Base-by-base conservation (phyloP, 2,797 vertebrate genomes). In the Enteromius anoplus region DNA sequence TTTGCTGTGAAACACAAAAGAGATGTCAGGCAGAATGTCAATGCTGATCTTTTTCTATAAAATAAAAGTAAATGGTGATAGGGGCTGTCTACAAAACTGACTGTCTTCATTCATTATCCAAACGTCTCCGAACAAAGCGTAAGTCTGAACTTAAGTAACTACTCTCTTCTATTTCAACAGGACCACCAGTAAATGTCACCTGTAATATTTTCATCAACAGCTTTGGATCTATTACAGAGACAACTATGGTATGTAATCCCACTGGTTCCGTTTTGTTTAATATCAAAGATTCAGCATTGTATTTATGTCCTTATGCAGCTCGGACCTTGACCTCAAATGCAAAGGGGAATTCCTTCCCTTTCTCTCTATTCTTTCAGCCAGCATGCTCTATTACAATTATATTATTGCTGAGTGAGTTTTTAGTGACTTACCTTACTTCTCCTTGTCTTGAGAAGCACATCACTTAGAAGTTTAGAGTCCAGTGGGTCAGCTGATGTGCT, bases 181-280 rank as follows among this genome's bases (percentile, higher is more conserved):
- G 97, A 70, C 96, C 95, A 1, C 95, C 97, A 0, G 96, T 98
- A 93, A 98, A 97, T 73, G 97, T 98, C 93, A 97, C 97, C 23
- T 98, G 97, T 92, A 98, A 98, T 93, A 97, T 98, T 92, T 98
- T 98, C 91, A 98, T 98, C 94, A 98, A 98, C 93, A 98, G 97
- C 90, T 98, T 98, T 17, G 95, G 97, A 84, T 98, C 97, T 0
- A 95, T 98, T 91, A 98, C 97, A 0, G 96, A 98, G 93, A 98
- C 97, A 5, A 97, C 97, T 53, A 98, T 98, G 97, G 97, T 98
- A 95, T 96, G 60, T 80, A 15, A 83, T 23, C 72, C 47, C 66
- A 78, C 37, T 84, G 34, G 2, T 62, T 87, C 85, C 89, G 89
- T 89, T 85, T 82, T 85, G 69, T 80, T 73, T 62, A 73, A 82